Base-by-base conservation (phyloP, 2,888 invertebrate genomes). In the Villa cingulata region DNA sequence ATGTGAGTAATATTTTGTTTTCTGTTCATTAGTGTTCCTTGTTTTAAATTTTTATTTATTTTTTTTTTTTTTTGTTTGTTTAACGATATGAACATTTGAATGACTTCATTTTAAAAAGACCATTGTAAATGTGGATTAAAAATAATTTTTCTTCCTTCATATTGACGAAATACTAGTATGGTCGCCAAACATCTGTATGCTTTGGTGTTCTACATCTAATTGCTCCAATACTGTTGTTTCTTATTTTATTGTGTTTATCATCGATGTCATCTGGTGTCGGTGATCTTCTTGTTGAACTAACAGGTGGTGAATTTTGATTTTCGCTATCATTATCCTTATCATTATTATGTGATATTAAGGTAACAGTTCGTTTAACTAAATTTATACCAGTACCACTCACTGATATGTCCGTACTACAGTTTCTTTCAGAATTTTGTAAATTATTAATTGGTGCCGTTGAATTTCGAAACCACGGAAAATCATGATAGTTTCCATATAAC, bases 141-240 rank as follows among this genome's bases (percentile, higher is more conserved):
- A n/a, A n/a, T n/a, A n/a, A n/a, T n/a, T n/a, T n/a, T n/a, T n/a
- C n/a, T n/a, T n/a, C n/a, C n/a, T n/a, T n/a, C n/a, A n/a, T n/a
- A n/a, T n/a, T n/a, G 5, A 18, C 23, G 34, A 59, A 59, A 56
- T 63, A 65, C 65, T 67, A 85, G 67, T 85, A 85, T 16, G 85
- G 85, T 60, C 85, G 76, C 85, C 85, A 85, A 49, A 85, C 84
- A 60, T 84, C 83, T n/a, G 79, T 74, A 48, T 80, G 59, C 61
- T 65, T 73, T 61, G 62, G 71, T 56, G 61, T 65, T 56, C 65
- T 61, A 42, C 66, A 65, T 45, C 68, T 68, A 48, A 70, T 70
- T 47, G 70, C 66, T 45, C 68, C 71, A 46, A 61, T 56, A 48
- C 18, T 49, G 37, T 43, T 42, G 18, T 54, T 43, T n/a, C n/a